Percentiles rank a stretch among this genome's conserved stretches.
Conservation (phyloP, 2,797 vertebrate genomes). For the Mus spretus region DNA sequence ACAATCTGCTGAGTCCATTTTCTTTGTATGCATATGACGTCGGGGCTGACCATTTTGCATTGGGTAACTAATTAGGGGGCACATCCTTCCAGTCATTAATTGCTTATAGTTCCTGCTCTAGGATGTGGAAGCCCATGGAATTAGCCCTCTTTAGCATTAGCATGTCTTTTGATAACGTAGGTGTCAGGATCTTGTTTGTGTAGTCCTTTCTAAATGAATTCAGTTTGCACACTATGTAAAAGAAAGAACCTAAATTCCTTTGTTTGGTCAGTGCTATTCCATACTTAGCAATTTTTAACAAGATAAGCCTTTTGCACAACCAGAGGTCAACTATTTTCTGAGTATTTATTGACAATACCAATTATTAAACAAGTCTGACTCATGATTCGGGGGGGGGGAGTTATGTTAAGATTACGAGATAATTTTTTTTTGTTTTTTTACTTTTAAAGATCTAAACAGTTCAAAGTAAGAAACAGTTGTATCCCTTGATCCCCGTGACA, state of each 20-base stretch:
- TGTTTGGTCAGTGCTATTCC: constrained; percentile 37
- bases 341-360: constrained; percentile 61
- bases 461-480: constrained; percentile 9
- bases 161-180: background rate
- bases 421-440: background rate
- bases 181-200: constrained; percentile 26
- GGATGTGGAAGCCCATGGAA: background rate
- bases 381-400: constrained; percentile 32
- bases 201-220: constrained; percentile 67
- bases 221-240: constrained; percentile 38
- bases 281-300: constrained; percentile 51
- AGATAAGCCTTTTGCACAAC: constrained; percentile 25
- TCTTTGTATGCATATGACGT: background rate
- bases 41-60: background rate
- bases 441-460: background rate
- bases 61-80: background rate
- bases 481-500: background rate
- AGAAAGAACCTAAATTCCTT: constrained; percentile 40
- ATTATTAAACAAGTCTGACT: constrained; percentile 68
- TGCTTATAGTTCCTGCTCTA: background rate
- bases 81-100: background rate
- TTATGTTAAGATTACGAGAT: constrained; percentile 52
- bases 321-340: constrained; percentile 63
- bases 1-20: background rate
- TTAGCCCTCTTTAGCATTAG: background rate